Conservation (phyloP, 2,888 invertebrate species). For the Lasioglossum vierecki region DNA sequence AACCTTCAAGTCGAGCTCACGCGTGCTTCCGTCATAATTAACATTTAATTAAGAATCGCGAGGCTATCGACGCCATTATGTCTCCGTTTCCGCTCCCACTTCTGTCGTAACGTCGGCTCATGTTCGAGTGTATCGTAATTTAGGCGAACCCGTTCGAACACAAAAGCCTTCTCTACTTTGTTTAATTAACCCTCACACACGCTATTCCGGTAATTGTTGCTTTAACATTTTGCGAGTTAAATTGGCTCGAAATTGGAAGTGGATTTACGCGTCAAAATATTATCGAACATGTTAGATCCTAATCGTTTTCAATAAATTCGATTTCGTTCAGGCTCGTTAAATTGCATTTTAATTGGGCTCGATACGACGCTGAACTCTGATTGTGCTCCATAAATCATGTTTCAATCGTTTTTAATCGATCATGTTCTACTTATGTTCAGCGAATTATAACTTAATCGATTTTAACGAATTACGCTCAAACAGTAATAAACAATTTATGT, state of each 20-base stretch:
- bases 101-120: neutral
- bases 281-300: neutral
- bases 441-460: neutral
- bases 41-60: conserved; percentile 15
- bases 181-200: neutral
- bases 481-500: neutral
- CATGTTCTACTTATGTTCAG: neutral
- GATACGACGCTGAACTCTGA: no score
- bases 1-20: conserved; percentile 31
- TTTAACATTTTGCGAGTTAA: neutral
- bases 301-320: conserved; percentile 5
- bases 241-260: neutral
- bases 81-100: neutral
- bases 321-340: neutral
- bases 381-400: neutral
- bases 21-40: conserved; percentile 25
- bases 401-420: neutral
- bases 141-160: neutral
- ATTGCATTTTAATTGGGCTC: neutral
- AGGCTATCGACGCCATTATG: neutral
- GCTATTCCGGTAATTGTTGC: neutral
- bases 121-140: conserved; percentile 2
- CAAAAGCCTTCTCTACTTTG: neutral
- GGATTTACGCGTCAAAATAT: neutral
- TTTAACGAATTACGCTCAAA: neutral